A percentile compares a stretch with the other conserved stretches of the same genome.
phyloP scores from a whole-genome alignment of 2,888 invertebrate species.

The Drosophila basisetae region DNA sequence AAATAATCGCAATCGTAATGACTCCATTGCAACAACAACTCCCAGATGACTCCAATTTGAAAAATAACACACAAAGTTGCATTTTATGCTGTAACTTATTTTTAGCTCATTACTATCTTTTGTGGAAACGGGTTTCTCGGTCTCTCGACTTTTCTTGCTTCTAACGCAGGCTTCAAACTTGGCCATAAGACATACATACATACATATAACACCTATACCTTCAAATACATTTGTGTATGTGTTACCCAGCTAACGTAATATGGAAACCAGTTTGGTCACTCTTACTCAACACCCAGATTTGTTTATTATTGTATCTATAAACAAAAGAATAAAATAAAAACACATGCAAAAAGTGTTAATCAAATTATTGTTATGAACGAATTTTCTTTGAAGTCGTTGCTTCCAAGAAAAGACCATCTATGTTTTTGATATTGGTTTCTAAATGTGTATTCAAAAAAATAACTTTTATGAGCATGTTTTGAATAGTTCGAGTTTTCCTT shows the following conservation, averaged over 20 bases:
- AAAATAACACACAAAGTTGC: constrained; percentile 41
- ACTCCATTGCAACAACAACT: constrained; percentile 21
- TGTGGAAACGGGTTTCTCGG: constrained; percentile 67
- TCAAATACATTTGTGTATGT: neutral
- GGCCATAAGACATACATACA: constrained; percentile 18
- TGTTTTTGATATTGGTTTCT: neutral
- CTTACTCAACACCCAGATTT: constrained; percentile 66
- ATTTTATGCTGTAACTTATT: constrained; percentile 74
- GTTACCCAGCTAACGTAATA: constrained; percentile 38
- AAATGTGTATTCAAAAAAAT: neutral
- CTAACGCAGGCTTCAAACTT: constrained; percentile 44
- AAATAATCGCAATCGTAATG: constrained; percentile 34
- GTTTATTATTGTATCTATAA: constrained; percentile 41
- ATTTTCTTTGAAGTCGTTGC: neutral
- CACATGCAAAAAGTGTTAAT: constrained; percentile 8
- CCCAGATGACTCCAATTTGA: constrained; percentile 46
- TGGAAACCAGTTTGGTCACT: constrained; percentile 79
- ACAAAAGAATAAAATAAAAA: neutral
- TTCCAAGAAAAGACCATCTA: too few relatives aligned
- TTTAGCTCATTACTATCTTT: constrained; percentile 65
- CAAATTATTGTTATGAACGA: constrained; percentile 2
- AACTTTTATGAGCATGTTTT: neutral
- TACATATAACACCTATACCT: constrained; percentile 10
- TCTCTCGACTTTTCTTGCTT: constrained; percentile 50
- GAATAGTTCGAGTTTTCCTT: neutral